Evolutionary conservation across 2,888 invertebrate species (phyloP), one percentile per base, ranked within the genome.

Genomic region (Troides helena): DNA sequence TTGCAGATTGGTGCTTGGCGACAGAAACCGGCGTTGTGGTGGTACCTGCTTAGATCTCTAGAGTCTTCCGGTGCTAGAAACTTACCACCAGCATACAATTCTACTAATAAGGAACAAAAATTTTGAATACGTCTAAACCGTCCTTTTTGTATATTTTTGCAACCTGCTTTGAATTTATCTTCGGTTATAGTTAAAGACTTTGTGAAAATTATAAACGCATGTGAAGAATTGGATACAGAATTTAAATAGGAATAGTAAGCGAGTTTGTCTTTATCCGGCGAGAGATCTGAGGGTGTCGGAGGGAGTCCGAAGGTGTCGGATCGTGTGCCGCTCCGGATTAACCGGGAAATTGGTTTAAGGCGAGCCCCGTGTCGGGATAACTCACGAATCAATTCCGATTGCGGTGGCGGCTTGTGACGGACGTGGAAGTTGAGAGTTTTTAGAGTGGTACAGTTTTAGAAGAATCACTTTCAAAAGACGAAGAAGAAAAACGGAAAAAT

Each of bases 301-400:
- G 60, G 69, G 64, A n/a, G 62, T 68, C 63, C 73, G 77, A 78
- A 85, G 84, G 88, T 86, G 88, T 83, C 80, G 82, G 81, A 79
- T 81, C 80, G 80, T 78, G 81, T 81, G 80, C 81, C 77, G 77
- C 67, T 63, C 72, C 75, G 89, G 91, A 90, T 91, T 90, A 90
- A 76, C 82, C 83, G 82, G 81, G 78, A 86, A 89, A 91, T 90
- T 90, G 88, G 89, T 87, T 89, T 81, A 86, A 85, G 82, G 80
- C 80, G 74, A 80, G 79, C 77, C 78, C 78, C 78, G 81, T 78
- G 82, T 83, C 81, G 80, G 77, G 74, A 77, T 76, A 73, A 73
- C 77, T 80, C 79, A 79, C 75, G 85, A 87, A 89, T 89, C 89
- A 88, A 90, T 90, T 85, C 83, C 76, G 78, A 84, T 84, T 79